These are phyloP conservation scores for Enteromius fasciolatus DNA, from an alignment of 2,797 vertebrate genomes.

Conservation along the genomic window DNA sequence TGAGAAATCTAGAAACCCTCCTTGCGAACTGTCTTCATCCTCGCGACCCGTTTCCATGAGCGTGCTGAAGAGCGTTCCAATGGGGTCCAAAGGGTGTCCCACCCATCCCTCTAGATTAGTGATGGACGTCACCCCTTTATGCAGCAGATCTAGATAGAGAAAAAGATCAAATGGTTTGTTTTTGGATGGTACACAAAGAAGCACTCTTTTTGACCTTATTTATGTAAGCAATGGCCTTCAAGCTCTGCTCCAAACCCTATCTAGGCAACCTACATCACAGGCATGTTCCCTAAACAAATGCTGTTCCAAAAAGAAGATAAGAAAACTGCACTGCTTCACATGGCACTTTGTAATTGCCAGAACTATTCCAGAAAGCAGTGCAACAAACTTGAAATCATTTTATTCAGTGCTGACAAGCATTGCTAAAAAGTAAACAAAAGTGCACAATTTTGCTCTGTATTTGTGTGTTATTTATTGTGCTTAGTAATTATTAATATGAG, in stretches of 20 bases:
- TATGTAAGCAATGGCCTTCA: not conserved
- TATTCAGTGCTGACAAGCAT: not conserved
- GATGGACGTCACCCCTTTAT: conserved; percentile 91
- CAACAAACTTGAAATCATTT: not conserved
- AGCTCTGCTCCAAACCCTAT: not conserved
- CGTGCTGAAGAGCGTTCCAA: conserved; percentile 94
- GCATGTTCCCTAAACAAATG: not conserved
- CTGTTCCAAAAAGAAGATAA: not conserved
- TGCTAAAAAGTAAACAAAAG: conserved; percentile 3
- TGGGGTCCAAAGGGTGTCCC: conserved; percentile 94
- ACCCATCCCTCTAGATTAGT: conserved; percentile 98
- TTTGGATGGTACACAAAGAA: not conserved
- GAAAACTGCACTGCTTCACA: not conserved
- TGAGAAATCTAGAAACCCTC: conserved; percentile 85
- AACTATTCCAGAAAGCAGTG: not conserved
- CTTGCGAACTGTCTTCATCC: conserved; percentile 82
- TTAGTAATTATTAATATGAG: not conserved
- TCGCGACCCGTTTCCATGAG: conserved; percentile 89
- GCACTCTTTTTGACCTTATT: not conserved
- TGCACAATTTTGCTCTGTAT: not conserved
- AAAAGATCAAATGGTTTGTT: not conserved
- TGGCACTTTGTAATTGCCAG: not conserved
- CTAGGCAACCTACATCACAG: not conserved
- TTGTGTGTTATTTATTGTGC: not conserved
- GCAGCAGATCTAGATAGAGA: conserved; percentile 82